phyloP scores from a whole-genome alignment of 2,113 vertebrate species.

The Plectropomus leopardus region DNA sequence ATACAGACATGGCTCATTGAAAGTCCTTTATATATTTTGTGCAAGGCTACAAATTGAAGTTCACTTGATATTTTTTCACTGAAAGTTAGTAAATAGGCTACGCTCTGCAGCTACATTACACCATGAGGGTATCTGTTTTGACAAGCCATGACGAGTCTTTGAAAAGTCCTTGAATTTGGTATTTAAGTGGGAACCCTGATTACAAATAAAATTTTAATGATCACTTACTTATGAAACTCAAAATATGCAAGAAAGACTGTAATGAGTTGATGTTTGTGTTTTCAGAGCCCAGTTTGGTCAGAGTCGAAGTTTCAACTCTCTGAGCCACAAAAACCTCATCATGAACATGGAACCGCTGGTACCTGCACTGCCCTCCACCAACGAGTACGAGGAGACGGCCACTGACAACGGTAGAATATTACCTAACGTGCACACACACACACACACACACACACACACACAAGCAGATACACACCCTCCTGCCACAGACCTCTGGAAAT shows the following conservation, averaged over 20 bases:
- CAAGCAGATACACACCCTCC: conserved; percentile 8
- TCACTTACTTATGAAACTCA: not conserved
- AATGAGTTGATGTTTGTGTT: conserved; percentile 59
- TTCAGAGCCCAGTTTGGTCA: conserved; percentile 92
- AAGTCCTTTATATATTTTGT: too few relatives aligned
- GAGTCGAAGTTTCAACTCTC: conserved; percentile 93
- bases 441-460: conserved; percentile 17
- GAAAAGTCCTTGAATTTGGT: too few relatives aligned
- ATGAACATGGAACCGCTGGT: conserved; percentile 97
- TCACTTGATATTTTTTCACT: too few relatives aligned
- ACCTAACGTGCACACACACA: conserved; percentile 8
- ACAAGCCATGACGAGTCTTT: too few relatives aligned
- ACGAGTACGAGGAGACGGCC: conserved; percentile 88
- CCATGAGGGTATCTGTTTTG: too few relatives aligned
- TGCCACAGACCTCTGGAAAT: conserved; percentile 31
- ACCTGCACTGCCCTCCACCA: conserved; percentile 90
- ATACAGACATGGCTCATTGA: too few relatives aligned
- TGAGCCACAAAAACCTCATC: conserved; percentile 97
- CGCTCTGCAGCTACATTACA: too few relatives aligned
- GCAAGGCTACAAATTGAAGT: too few relatives aligned
- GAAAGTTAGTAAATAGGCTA: too few relatives aligned
- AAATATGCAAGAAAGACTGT: not conserved
- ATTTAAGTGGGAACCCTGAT: too few relatives aligned
- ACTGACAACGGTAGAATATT: conserved; percentile 86
- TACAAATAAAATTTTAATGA: not conserved